Evolutionary conservation across 2,797 vertebrate genomes (phyloP).

Genomic region (Girardinus metallicus): DNA sequence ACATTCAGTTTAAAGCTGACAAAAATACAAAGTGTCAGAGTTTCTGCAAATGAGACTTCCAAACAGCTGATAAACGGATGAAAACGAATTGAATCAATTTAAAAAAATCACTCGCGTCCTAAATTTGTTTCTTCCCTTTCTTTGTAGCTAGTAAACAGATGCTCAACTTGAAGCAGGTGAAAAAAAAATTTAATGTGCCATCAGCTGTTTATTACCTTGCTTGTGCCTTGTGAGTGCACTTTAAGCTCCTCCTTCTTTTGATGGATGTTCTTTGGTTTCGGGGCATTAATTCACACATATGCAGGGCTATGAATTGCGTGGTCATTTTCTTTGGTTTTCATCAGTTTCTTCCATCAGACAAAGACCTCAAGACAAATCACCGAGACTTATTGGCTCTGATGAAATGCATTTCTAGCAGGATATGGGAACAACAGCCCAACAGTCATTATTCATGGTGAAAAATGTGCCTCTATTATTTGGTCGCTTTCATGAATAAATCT

Average conservation of each 20-base stretch:
- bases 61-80: conserved; percentile 38
- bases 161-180: conserved; percentile 13
- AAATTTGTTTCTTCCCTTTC: conserved; percentile 7
- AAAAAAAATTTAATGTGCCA: conserved; percentile 9
- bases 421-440: conserved; percentile 69
- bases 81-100: conserved; percentile 31
- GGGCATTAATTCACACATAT: conserved; percentile 62
- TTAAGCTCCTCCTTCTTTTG: conserved; percentile 32
- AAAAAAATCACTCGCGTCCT: conserved; percentile 20
- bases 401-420: conserved; percentile 67
- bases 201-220: conserved; percentile 43
- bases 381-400: conserved; percentile 70
- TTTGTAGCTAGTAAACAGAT: conserved; percentile 20
- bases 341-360: conserved; percentile 77
- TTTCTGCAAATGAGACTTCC: conserved; percentile 36
- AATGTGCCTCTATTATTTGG: conserved; percentile 62
- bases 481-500: conserved; percentile 75
- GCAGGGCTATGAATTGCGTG: conserved; percentile 48
- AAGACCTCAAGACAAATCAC: conserved; percentile 76
- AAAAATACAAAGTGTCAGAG: conserved; percentile 40
- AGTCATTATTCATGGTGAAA: conserved; percentile 71
- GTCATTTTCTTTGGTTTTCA: conserved; percentile 73
- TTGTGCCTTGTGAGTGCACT: conserved; percentile 38
- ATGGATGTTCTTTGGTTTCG: conserved; percentile 46
- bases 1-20: conserved; percentile 53